Evolutionary conservation across 2,113 vertebrate species (phyloP).

Genomic region (Zapus hudsonius): DNA sequence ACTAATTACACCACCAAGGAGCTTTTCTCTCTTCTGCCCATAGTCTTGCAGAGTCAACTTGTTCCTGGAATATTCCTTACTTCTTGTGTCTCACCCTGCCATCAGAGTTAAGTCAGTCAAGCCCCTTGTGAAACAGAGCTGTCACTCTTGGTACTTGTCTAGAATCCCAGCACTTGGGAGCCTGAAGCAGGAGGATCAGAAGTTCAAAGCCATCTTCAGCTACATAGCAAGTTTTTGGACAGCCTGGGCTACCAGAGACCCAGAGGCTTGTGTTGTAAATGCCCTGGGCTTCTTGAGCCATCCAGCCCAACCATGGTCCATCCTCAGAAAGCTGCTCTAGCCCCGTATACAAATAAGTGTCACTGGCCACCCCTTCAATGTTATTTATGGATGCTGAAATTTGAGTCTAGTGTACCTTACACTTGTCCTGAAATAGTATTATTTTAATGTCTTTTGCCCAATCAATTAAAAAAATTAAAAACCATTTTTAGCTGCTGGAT

Average conservation of each 20-base stretch:
- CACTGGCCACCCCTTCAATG: too few species aligned
- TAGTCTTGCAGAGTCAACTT: neutral
- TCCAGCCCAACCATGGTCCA: accelerated
- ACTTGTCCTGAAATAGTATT: neutral
- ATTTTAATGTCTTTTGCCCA: neutral
- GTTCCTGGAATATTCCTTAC: neutral
- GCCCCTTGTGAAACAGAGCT: neutral
- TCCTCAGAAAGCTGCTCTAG: neutral
- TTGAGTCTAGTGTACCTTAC: neutral
- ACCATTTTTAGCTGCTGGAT: neutral
- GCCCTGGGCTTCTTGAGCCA: neutral
- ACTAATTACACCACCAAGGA: slow-evolving; percentile 24
- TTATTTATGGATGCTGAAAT: too few species aligned
- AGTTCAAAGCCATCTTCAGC: neutral
- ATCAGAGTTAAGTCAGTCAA: neutral
- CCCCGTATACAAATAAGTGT: accelerated
- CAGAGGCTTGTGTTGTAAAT: neutral
- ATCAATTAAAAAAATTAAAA: neutral
- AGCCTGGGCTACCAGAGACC: neutral
- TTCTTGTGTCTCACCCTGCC: neutral
- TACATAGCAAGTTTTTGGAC: neutral
- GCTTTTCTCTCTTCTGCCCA: neutral
- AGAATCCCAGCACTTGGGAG: too few species aligned
- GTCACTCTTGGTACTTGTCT: too few species aligned
- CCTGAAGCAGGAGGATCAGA: too few species aligned